Conservation (phyloP, 2,797 vertebrate species). For the Spinus olivaceus region DNA sequence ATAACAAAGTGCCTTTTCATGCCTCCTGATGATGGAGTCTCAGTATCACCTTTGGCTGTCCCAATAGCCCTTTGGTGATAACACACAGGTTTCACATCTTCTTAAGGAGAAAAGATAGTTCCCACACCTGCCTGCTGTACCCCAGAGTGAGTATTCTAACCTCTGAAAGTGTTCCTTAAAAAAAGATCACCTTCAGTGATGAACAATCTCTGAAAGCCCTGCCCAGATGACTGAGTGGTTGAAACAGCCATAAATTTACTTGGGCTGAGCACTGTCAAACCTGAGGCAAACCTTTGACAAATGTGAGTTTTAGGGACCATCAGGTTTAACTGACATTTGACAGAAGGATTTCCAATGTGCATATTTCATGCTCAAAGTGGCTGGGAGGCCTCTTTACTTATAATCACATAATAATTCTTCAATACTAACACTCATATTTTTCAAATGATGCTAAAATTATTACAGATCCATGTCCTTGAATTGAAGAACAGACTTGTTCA, state of each 20-base stretch:
- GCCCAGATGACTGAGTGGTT: neutral
- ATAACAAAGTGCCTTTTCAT: neutral
- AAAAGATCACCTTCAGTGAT: neutral
- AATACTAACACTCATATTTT: neutral
- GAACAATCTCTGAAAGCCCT: neutral
- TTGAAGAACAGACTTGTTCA: neutral
- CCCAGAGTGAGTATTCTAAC: neutral
- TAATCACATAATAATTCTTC: neutral
- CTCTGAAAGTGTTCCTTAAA: neutral
- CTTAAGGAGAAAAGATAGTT: neutral
- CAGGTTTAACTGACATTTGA: neutral
- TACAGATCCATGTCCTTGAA: neutral
- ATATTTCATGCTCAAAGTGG: neutral
- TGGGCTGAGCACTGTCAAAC: neutral
- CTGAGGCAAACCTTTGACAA: neutral
- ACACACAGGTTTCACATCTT: neutral
- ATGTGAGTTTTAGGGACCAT: neutral
- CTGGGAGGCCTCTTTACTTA: neutral
- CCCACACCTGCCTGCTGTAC: neutral
- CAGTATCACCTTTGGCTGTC: neutral
- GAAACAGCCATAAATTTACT: neutral
- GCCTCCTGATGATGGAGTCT: neutral
- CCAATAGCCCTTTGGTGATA: too few species aligned
- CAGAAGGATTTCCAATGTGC: neutral
- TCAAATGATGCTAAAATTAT: neutral